Evolutionary conservation across 2,888 invertebrate species (phyloP).

Genomic region (Agelastica alni): DNA sequence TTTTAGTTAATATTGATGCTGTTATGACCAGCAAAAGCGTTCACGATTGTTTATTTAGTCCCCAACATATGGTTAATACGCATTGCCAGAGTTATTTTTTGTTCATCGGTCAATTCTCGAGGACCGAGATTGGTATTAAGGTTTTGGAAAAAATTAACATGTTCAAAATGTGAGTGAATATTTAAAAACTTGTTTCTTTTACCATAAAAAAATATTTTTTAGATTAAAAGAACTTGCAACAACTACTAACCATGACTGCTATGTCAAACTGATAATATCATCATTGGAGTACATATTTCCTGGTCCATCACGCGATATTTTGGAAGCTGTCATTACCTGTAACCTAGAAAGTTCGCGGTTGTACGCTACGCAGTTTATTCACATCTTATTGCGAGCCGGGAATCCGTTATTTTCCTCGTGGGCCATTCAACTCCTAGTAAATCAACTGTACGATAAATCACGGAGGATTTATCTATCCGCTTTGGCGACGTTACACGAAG

Average conservation of each 20-base stretch:
- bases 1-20: conserved; percentile 73
- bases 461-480: conserved; percentile 75
- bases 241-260: conserved; percentile 85
- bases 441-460: conserved; percentile 83
- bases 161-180: conserved; percentile 69
- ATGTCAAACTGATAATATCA: conserved; percentile 91
- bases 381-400: conserved; percentile 80
- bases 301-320: conserved; percentile 64
- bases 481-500: conserved; percentile 84
- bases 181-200: background rate
- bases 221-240: conserved; percentile 81
- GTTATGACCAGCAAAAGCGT: conserved; percentile 75
- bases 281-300: conserved; percentile 85
- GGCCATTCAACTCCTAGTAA: conserved; percentile 83
- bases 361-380: conserved; percentile 90
- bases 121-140: conserved; percentile 68
- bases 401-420: conserved; percentile 78
- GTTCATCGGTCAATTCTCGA: conserved; percentile 85
- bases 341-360: conserved; percentile 67
- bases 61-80: conserved; percentile 84
- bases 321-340: conserved; percentile 61
- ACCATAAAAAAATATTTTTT: conserved; percentile 40
- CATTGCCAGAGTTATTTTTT: conserved; percentile 95
- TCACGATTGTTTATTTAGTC: conserved; percentile 86
- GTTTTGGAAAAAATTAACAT: conserved; percentile 75